These are phyloP conservation scores for Orthonevra nobilis DNA, from an alignment of 2,888 invertebrate species.

Conservation along the genomic window DNA sequence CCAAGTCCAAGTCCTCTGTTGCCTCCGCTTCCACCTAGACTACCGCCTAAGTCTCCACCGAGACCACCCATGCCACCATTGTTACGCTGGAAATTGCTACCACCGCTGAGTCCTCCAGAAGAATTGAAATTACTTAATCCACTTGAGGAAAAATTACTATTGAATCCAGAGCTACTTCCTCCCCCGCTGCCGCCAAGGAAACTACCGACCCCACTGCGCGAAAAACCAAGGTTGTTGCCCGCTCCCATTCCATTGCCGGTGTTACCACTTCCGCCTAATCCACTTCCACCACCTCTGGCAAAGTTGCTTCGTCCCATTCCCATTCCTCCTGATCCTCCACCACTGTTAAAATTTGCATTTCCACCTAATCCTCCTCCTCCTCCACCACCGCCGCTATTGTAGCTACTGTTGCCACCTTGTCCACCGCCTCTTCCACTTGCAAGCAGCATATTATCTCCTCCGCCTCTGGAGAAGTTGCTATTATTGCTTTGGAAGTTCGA, in stretches of 20 bases:
- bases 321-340: conserved; percentile 6
- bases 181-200: conserved; percentile 4
- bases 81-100: conserved; percentile 5
- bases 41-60: no score
- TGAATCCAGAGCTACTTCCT: neutral
- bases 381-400: neutral
- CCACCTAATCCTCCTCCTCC: conserved; percentile 14
- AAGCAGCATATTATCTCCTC: conserved; percentile 24
- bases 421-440: conserved; percentile 16
- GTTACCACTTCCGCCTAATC: neutral
- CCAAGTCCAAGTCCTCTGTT: conserved; percentile 4
- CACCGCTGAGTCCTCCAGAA: neutral
- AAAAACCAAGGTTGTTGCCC: neutral
- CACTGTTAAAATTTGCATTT: neutral
- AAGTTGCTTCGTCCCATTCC: neutral
- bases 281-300: conserved; percentile 14
- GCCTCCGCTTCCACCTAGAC: no score
- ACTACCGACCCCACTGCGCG: neutral
- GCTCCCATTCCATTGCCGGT: neutral
- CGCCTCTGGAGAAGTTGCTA: neutral
- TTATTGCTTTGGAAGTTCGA: conserved; percentile 9
- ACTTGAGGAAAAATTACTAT: conserved; percentile 24
- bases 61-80: conserved; percentile 13
- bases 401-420: conserved; percentile 6
- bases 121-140: conserved; percentile 25